These are phyloP conservation scores for Serrognathus titanus DNA, from an alignment of 2,888 invertebrate species.

Conservation along the genomic window DNA sequence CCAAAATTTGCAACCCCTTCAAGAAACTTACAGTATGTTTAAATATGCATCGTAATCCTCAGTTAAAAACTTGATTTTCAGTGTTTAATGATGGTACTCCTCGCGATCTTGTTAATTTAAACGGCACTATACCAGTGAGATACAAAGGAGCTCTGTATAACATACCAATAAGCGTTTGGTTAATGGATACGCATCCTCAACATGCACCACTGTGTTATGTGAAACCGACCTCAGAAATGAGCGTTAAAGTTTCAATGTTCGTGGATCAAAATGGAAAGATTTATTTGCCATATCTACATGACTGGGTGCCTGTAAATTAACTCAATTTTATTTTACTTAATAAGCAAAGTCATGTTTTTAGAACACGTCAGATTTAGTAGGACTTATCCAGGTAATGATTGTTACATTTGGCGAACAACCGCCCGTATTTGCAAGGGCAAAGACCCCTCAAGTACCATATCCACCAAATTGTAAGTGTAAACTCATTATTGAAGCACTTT, in stretches of 20 bases:
- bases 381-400: slow-evolving; percentile 87
- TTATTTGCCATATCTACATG: slow-evolving; percentile 93
- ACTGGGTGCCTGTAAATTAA: slow-evolving; percentile 74
- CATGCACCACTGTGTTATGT: slow-evolving; percentile 95
- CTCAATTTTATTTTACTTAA: neutral
- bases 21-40: slow-evolving; percentile 67
- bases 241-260: slow-evolving; percentile 89
- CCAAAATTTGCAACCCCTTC: slow-evolving; percentile 60
- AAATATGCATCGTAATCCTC: neutral
- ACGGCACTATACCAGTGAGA: slow-evolving; percentile 89
- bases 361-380: slow-evolving; percentile 80
- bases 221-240: slow-evolving; percentile 92
- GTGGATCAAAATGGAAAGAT: slow-evolving; percentile 95
- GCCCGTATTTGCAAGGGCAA: slow-evolving; percentile 82
- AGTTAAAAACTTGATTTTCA: slow-evolving; percentile 38
- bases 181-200: slow-evolving; percentile 95
- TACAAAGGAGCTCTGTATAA: slow-evolving; percentile 89
- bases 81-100: slow-evolving; percentile 85
- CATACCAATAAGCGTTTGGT: slow-evolving; percentile 94
- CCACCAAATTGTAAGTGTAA: slow-evolving; percentile 6
- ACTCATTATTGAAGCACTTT: neutral
- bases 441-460: slow-evolving; percentile 39
- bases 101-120: slow-evolving; percentile 77
- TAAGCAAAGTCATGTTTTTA: slow-evolving; percentile 38
- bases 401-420: slow-evolving; percentile 92